phyloP scores from a whole-genome alignment of 1,140 invertebrate genomes.

The Cydia amplana region DNA sequence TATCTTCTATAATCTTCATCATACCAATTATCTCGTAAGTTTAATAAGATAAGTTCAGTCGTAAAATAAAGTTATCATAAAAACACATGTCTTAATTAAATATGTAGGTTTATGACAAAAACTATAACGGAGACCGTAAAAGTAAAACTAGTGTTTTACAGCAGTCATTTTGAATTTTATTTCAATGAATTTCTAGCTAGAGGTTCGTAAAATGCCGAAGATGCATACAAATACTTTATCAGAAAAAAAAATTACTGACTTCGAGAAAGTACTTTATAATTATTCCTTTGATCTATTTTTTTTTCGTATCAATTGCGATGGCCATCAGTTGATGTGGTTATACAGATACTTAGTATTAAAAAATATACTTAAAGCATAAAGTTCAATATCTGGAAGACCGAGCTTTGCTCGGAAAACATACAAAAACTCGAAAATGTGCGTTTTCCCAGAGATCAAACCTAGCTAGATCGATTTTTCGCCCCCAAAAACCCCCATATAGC shows the following conservation, averaged over 20 bases:
- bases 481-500: too few relatives aligned
- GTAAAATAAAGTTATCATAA: conserved; percentile 11
- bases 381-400: too few relatives aligned
- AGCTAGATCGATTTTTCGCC: too few relatives aligned
- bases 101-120: conserved; percentile 10
- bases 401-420: too few relatives aligned
- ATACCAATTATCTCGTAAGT: background rate
- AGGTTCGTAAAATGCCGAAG: background rate
- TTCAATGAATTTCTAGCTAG: background rate
- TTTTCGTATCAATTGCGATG: too few relatives aligned
- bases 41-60: background rate
- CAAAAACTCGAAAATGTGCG: too few relatives aligned
- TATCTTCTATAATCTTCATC: background rate
- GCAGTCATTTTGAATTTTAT: conserved; percentile 2
- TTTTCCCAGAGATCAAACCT: too few relatives aligned
- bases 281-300: background rate
- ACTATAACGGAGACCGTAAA: background rate
- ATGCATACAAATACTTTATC: background rate
- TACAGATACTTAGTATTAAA: too few relatives aligned
- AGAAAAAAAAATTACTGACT: background rate
- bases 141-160: background rate
- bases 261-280: background rate
- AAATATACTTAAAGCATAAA: too few relatives aligned
- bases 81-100: conserved; percentile 9
- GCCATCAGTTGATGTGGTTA: too few relatives aligned